Evolutionary conservation across 2,113 vertebrate species (phyloP).

Genomic region (Astur gentilis): DNA sequence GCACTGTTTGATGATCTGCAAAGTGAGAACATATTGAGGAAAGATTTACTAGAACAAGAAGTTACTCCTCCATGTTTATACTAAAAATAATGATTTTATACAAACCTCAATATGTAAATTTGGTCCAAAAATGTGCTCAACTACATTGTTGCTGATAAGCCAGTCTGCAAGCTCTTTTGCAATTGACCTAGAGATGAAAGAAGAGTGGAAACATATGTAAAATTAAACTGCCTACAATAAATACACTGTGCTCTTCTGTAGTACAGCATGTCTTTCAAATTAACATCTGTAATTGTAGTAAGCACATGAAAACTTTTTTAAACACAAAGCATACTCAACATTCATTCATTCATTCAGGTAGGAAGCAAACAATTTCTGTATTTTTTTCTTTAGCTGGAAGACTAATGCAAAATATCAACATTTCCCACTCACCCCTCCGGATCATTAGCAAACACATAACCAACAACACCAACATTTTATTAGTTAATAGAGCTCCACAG

Average conservation of each 20-base stretch:
- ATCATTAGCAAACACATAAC: not conserved
- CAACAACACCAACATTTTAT: not conserved
- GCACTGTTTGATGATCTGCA: conserved; percentile 99
- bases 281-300: not conserved
- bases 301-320: not conserved
- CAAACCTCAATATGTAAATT: conserved; percentile 99
- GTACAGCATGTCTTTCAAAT: not conserved
- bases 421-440: not conserved
- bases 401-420: not conserved
- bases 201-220: not conserved
- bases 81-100: not conserved
- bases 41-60: conserved; percentile 21
- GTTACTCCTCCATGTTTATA: not conserved
- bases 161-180: conserved; percentile 98
- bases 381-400: not conserved
- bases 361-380: fast-evolving
- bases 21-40: conserved; percentile 31
- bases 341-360: not conserved
- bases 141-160: conserved; percentile 97
- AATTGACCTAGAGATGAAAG: conserved; percentile 83
- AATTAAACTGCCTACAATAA: not conserved
- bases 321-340: not conserved
- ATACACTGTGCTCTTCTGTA: not conserved
- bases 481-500: not conserved
- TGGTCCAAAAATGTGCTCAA: conserved; percentile 99